Base-by-base conservation (phyloP, 2,888 invertebrate genomes). In the Orchesellides sinensis region DNA sequence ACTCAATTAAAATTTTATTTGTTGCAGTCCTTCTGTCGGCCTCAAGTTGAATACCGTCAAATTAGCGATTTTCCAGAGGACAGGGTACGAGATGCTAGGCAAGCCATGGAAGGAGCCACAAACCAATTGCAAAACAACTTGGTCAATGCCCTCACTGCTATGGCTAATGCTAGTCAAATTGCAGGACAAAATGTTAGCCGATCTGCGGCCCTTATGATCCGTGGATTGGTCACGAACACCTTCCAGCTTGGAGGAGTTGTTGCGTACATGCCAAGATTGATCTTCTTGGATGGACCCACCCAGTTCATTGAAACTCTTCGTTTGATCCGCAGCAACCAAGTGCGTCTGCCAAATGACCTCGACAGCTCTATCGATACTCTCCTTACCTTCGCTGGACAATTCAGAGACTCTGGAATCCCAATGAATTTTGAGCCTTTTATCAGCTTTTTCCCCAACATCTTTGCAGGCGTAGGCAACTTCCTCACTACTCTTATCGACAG, bases 251-350 rank as follows among this genome's bases (percentile, higher is more conserved):
- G 73, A 23, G 85, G 86, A 35, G 87, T 88, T n/a, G 86, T 87
- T n/a, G 85, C 84, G 3, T 88, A 88, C 84, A 87, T 88, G 87
- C 88, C 88, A 54, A 32, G 86, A 17, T 83, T 88, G 29, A 86
- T 88, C 79, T 87, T 88, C 74, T 66, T 88, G 66, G 88, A 88
- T 65, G 88, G 87, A 78, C 87, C 88, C 23, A 87, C 85, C 21
- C 87, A 88, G 63, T 88, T 88, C 79, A 85, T 88, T 52, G 87
- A 88, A 65, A 87, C 87, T 23, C 78, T 88, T 8, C 72, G 86
- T 12, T 83, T 88, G 23, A 84, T 88, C 85, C 83, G 88, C 17
- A 84, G 81, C 83, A 88, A 88, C 83, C 87, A 87, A 49, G 83
- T 88, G 73, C 84, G 86, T n/a, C 40, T 87, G 27, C 88, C 88